These are phyloP conservation scores for Aplodontia rufa DNA, from an alignment of 2,113 vertebrate genomes.

Conservation along the genomic window DNA sequence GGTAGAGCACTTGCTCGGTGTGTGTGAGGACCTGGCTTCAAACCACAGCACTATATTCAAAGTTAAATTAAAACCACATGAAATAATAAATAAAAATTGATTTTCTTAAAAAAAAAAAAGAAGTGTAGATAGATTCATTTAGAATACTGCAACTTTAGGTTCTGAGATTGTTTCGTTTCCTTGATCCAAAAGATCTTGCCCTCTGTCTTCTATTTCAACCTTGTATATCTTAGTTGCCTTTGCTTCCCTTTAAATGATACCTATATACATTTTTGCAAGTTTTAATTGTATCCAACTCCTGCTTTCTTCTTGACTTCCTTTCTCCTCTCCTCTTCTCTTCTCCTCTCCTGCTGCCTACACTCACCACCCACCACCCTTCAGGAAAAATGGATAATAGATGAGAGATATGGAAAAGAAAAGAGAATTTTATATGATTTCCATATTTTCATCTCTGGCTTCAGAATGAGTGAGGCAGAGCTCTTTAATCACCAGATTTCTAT, in stretches of 20 bases:
- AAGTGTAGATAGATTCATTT: background rate
- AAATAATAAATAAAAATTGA: too few relatives aligned
- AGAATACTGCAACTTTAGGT: background rate
- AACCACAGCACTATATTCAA: too few relatives aligned
- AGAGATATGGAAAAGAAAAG: background rate
- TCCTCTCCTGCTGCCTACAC: background rate
- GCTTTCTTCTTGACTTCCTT: background rate
- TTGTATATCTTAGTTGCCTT: background rate
- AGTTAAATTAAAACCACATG: too few relatives aligned
- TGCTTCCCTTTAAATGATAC: background rate
- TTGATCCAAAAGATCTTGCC: background rate
- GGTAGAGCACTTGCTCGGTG: too few relatives aligned
- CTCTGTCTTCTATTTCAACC: background rate
- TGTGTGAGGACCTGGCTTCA: too few relatives aligned
- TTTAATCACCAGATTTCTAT: background rate
- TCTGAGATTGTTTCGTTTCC: background rate
- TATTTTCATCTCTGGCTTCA: constrained; percentile 3
- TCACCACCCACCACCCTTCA: background rate
- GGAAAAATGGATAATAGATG: background rate
- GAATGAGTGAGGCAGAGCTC: background rate
- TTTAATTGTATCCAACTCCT: background rate
- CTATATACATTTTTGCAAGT: background rate
- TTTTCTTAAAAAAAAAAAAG: too few relatives aligned
- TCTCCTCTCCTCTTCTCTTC: background rate
- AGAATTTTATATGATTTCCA: background rate